Evolutionary conservation across 2,888 invertebrate species (phyloP).

Genomic region (Lasioglossum villosulum): DNA sequence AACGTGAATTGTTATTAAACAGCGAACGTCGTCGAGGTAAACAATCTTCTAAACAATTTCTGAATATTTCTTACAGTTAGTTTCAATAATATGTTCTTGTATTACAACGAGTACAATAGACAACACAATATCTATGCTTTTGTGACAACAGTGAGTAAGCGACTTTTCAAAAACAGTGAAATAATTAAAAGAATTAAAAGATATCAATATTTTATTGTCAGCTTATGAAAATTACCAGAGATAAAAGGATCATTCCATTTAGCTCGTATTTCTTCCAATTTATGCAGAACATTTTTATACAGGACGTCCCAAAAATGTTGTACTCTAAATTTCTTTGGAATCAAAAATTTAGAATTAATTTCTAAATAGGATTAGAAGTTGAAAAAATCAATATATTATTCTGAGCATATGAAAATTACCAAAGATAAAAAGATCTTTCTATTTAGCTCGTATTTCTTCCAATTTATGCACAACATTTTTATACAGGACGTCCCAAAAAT

Average conservation of each 20-base stretch:
- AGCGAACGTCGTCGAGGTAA: neutral
- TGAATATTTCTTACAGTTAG: neutral
- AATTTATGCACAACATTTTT: too few species aligned
- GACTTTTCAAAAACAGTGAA: neutral
- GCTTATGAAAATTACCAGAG: neutral
- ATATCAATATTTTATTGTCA: neutral
- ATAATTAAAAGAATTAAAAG: neutral
- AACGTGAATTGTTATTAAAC: neutral
- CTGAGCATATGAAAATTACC: too few species aligned
- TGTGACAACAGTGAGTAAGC: neutral
- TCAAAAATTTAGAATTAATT: too few species aligned
- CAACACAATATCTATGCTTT: neutral
- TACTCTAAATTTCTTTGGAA: too few species aligned
- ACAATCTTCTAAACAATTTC: neutral
- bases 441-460: too few species aligned
- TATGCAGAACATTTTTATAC: too few species aligned
- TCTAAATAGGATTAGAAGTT: too few species aligned
- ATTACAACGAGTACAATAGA: neutral
- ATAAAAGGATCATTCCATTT: neutral
- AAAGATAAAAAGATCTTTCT: too few species aligned
- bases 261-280: too few species aligned
- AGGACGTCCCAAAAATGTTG: too few species aligned
- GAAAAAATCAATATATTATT: too few species aligned
- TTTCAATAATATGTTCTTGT: neutral
- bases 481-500: too few species aligned